Evolutionary conservation across 2,888 invertebrate species (phyloP), one percentile per base, ranked within the genome.

Genomic region (Mamestra brassicae): DNA sequence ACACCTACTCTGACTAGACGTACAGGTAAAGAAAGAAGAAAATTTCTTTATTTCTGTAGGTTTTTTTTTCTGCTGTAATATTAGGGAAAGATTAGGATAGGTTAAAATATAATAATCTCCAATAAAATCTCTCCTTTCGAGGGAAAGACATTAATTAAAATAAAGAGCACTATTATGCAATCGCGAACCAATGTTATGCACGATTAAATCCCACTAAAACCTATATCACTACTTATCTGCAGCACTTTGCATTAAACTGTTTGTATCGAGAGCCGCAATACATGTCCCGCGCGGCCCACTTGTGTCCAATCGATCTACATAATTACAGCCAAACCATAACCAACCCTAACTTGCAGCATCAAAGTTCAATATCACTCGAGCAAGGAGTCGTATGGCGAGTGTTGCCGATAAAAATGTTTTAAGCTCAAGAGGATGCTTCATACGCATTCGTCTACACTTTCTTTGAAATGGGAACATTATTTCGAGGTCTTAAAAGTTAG

Each of bases 351-450:
- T 3, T 2, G 0, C 0, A 0, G 2, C 0, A 2, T 52, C 84
- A 79, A 65, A 74, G 83, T 84, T 62, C 52, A 81, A 72, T 78
- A 75, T 83, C 42, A 10, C 38, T 69, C 15, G 17, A 65, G 45
- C 69, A 74, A 62, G 38, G 50, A 71, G 6, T 62, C 58, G 17
- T 58, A 70, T 63, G 69, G 75, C 36, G 78, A 88, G 83, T 87
- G 86, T 89, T 87, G 75, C 81, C 91, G 90, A 90, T 91, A 89
- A 92, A 89, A 92, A 91, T 89, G 88, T 92, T 91, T 92, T 88
- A 89, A 87, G 85, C 87, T 87, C 82, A 80, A 91, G 90, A 87
- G 89, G 74, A 78, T 73, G 80, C 89, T 91, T 89, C 86, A 89
- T 84, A 90, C 88, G 86, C 88, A 90, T 88, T 88, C 83, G 82